phyloP scores from a whole-genome alignment of 2,113 vertebrate species.

The Orientallactaga bullata region DNA sequence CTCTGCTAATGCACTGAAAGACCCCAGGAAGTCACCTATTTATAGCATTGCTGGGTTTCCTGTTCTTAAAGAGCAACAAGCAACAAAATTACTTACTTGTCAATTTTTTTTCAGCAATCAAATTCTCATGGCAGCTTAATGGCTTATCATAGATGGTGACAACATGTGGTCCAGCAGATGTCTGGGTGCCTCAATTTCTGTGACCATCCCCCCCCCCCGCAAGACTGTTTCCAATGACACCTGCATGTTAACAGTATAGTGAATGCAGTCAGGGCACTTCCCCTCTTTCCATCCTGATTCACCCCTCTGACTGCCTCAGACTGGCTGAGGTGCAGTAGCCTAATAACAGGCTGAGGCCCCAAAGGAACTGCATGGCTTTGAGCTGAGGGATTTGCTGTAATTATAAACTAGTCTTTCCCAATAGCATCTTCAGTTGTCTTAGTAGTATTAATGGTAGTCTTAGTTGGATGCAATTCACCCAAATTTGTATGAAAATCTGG shows the following conservation, averaged over 20 bases:
- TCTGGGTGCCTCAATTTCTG: conserved; percentile 44
- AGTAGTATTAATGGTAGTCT: neutral
- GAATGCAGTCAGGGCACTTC: neutral
- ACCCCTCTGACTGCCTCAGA: neutral
- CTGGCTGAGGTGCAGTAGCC: neutral
- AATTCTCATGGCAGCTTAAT: conserved; percentile 62
- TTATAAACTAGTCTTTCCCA: neutral
- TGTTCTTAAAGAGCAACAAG: conserved; percentile 61
- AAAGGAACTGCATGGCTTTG: neutral
- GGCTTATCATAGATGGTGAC: conserved; percentile 59
- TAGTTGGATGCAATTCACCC: neutral
- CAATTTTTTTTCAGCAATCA: conserved; percentile 62
- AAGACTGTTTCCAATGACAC: conserved; percentile 15
- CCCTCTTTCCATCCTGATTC: conserved; percentile 7
- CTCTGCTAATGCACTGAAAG: conserved; percentile 56
- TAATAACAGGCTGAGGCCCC: neutral
- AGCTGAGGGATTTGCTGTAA: neutral
- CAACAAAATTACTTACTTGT: conserved; percentile 75
- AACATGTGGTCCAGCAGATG: conserved; percentile 33
- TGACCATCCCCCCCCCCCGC: conserved; percentile 29
- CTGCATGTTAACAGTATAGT: neutral
- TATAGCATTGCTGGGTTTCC: neutral
- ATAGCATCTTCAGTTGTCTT: neutral
- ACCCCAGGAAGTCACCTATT: conserved; percentile 31
- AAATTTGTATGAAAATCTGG: neutral